phyloP scores from a whole-genome alignment of 2,888 invertebrate species.

The Mechanitis mazaeus region DNA sequence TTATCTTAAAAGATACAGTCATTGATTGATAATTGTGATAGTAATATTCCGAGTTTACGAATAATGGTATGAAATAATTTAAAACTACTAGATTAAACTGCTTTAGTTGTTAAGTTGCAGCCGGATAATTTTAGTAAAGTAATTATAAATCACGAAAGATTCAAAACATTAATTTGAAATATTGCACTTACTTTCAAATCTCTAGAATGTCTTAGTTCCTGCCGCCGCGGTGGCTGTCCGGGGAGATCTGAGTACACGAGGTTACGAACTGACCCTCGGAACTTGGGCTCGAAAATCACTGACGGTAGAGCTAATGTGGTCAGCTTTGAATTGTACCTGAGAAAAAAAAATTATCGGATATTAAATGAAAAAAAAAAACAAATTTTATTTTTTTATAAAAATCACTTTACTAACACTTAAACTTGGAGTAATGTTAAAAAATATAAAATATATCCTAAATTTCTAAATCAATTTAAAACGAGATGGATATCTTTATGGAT shows the following conservation, averaged over 20 bases:
- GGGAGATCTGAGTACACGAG: slow-evolving; percentile 92
- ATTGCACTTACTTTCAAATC: slow-evolving; percentile 81
- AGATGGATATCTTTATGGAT: neutral
- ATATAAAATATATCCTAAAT: neutral
- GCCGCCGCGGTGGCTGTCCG: slow-evolving; percentile 84
- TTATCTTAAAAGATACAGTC: neutral
- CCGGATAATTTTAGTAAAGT: too few species aligned
- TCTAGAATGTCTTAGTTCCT: slow-evolving; percentile 88
- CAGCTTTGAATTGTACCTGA: slow-evolving; percentile 88
- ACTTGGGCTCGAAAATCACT: slow-evolving; percentile 94
- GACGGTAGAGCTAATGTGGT: slow-evolving; percentile 91
- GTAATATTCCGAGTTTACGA: too few species aligned
- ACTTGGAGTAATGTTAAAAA: too few species aligned
- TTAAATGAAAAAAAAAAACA: too few species aligned
- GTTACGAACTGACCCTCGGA: slow-evolving; percentile 93
- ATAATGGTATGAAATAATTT: too few species aligned
- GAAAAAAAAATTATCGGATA: slow-evolving; percentile 22
- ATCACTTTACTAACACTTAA: too few species aligned
- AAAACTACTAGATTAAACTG: too few species aligned
- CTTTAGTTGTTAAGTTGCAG: too few species aligned
- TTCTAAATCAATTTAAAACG: neutral
- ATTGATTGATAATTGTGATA: too few species aligned
- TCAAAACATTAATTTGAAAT: too few species aligned
- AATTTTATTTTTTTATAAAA: too few species aligned
- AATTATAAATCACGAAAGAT: too few species aligned